Conservation (phyloP, 2,888 invertebrate genomes). For the Drosophila merina region DNA sequence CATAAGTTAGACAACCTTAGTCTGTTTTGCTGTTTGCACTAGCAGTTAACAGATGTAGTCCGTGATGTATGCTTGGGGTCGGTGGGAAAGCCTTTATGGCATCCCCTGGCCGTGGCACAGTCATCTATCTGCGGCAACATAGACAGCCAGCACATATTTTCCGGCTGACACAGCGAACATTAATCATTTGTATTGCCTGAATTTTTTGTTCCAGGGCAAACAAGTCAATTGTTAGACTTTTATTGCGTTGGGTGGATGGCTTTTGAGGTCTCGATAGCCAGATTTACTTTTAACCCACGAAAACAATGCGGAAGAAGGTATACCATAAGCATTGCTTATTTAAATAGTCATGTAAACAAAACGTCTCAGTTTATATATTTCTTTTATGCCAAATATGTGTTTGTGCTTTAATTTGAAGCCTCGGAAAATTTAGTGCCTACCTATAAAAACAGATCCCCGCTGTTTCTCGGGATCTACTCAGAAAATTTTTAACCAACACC, state of each 20-base stretch:
- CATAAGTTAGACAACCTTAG: constrained; percentile 70
- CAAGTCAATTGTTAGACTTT: constrained; percentile 59
- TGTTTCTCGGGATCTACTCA: not conserved
- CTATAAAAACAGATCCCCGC: not conserved
- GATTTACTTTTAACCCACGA: constrained; percentile 22
- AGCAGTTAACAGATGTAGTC: constrained; percentile 29
- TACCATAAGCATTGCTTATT: not conserved
- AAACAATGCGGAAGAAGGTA: constrained; percentile 4
- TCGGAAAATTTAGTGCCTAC: not conserved
- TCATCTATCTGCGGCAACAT: constrained; percentile 42
- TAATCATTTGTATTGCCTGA: constrained; percentile 66
- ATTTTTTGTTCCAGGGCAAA: constrained; percentile 49
- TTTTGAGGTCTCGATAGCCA: constrained; percentile 1
- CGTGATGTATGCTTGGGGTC: constrained; percentile 5
- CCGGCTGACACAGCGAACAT: constrained; percentile 69
- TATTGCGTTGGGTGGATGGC: constrained; percentile 6
- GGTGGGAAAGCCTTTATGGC: constrained; percentile 22
- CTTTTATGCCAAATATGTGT: not conserved
- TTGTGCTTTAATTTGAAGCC: not conserved
- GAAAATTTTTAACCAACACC: not conserved
- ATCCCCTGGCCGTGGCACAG: constrained; percentile 31
- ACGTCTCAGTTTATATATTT: not conserved
- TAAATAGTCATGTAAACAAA: not conserved
- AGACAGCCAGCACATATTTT: constrained; percentile 69
- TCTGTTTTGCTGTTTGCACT: constrained; percentile 45